Base-by-base conservation (phyloP, 1,140 invertebrate genomes). In the Scaptomyza hsui region DNA sequence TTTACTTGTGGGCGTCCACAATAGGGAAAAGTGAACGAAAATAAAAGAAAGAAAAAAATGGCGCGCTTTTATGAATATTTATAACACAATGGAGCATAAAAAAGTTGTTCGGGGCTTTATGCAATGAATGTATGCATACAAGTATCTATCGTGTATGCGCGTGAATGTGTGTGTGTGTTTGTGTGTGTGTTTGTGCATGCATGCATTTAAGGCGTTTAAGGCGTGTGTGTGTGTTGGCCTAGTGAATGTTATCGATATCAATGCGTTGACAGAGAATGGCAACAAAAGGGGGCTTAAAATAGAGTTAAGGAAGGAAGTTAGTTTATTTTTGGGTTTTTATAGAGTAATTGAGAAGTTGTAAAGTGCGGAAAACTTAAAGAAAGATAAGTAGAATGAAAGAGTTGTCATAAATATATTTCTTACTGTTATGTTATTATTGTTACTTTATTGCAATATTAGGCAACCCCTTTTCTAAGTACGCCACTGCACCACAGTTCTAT, bases 1-100 rank as follows among this genome's bases (percentile, higher is more conserved):
- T 85, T 76, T 79, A 85, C 80, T 76, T 76, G 63, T 70, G 63
- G 63, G 63, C 75, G 26, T 55, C 80, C 41, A 47, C 47, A 52
- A 61, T 32, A 47, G 24, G 39, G 21, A 21, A 44, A 24, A 24
- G n/a, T 6, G 21, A 32, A n/a, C n/a, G n/a, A 32, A 26, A 4
- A 26, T 9, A 42, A 19, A 51, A 3, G 29, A 16, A 29, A 3
- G 3, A 12, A 32, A 81, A 82, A 82, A 82, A 78, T 82, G 52
- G 65, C 74, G 70, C 80, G 67, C 60, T 85, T 69, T 85, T 83
- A 83, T 83, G 80, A 83, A 83, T 83, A 85, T 83, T 83, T 83
- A 83, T 85, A 83, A 85, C 80, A 79, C 75, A 83, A 83, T 83
- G 80, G 72, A 85, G 80, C 75, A 83, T 85, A 60, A 79, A 83